Percentiles rank a stretch among this genome's conserved stretches.
These are phyloP conservation scores for Dendrophyllia cribrosa DNA, from an alignment of 64 coral and sea anemone species.

Conservation along the genomic window DNA sequence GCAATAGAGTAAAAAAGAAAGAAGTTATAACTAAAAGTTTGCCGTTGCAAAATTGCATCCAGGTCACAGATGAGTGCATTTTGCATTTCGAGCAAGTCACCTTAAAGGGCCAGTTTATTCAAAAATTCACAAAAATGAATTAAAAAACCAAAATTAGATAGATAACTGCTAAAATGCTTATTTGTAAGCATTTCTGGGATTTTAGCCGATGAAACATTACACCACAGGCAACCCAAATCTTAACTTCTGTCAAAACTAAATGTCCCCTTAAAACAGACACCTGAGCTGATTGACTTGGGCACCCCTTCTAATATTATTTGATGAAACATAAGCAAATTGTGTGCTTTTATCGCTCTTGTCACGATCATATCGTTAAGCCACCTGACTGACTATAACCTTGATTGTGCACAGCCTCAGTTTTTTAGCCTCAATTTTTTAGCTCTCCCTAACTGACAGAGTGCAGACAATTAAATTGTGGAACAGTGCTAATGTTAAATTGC, in stretches of 20 bases:
- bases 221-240: conserved; percentile 22
- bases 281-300: conserved; percentile 71
- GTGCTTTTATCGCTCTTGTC: conserved; percentile 50
- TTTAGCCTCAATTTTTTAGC: not conserved
- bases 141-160: not conserved
- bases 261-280: conserved; percentile 26
- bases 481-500: no score
- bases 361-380: conserved; percentile 46
- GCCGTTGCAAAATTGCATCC: no score
- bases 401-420: no score
- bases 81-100: conserved; percentile 66
- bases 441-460: no score
- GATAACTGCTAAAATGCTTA: not conserved
- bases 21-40: no score
- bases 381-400: no score
- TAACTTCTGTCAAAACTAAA: conserved; percentile 21
- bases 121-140: no score
- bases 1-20: no score
- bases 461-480: no score
- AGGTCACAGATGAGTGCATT: conserved; percentile 34
- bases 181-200: not conserved
- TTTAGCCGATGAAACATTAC: not conserved
- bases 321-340: conserved; percentile 39
- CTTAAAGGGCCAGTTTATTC: not conserved
- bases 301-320: conserved; percentile 86